These are phyloP conservation scores for Eupithecia abbreviata DNA, from an alignment of 2,888 invertebrate species.

Conservation along the genomic window DNA sequence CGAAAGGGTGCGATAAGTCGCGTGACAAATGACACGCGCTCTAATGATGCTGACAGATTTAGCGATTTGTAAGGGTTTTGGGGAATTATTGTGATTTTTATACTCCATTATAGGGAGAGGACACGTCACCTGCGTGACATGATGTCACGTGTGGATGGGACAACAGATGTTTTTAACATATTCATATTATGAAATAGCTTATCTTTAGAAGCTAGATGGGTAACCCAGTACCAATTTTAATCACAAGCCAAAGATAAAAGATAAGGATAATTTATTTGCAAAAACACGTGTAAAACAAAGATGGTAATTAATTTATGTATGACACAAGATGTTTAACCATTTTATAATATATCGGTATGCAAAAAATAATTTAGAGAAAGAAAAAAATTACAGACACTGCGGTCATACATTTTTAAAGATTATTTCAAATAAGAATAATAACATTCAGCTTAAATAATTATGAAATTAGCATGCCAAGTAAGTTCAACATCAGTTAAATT, in stretches of 20 bases:
- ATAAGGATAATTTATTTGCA: too few relatives aligned
- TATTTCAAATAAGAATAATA: not conserved
- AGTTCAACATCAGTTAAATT: slow-evolving; percentile 6
- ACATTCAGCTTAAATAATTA: not conserved
- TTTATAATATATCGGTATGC: too few relatives aligned
- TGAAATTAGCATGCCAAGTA: not conserved
- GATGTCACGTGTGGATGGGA: not conserved
- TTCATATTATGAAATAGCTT: not conserved
- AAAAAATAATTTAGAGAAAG: not conserved
- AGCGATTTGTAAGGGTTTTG: slow-evolving; percentile 35
- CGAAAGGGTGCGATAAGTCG: slow-evolving; percentile 66
- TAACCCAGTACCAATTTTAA: not conserved
- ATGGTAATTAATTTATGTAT: too few relatives aligned
- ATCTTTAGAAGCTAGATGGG: not conserved
- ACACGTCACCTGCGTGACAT: not conserved
- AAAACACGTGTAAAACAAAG: too few relatives aligned
- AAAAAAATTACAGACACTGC: not conserved
- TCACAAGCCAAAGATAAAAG: not conserved
- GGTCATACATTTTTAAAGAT: not conserved
- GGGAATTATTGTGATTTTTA: slow-evolving; percentile 7
- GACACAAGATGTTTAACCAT: too few relatives aligned
- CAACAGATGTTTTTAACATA: not conserved
- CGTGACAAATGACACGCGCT: slow-evolving; percentile 63
- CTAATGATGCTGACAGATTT: slow-evolving; percentile 63
- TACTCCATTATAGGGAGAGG: slow-evolving; percentile 1